These are phyloP conservation scores for Caenorhabditis sp. DNA, from an alignment of 2,888 invertebrate genomes.

Conservation along the genomic window DNA sequence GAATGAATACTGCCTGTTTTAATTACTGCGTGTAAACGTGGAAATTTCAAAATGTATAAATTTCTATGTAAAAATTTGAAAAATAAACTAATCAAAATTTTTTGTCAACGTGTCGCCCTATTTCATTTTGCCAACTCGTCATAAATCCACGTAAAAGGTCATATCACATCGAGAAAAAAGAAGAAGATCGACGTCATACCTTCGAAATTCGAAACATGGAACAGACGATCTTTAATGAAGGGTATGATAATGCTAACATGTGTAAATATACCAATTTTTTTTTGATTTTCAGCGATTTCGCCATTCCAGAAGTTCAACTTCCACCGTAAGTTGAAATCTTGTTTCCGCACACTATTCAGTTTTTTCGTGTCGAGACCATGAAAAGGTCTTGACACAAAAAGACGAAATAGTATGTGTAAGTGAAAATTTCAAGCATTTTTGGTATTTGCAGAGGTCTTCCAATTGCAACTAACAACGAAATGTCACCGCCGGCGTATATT, in stretches of 20 bases:
- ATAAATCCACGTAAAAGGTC: too few species aligned
- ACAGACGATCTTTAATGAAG: not conserved
- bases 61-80: not conserved
- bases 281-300: not conserved
- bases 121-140: not conserved
- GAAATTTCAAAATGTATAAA: not conserved
- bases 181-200: not conserved
- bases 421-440: too few species aligned
- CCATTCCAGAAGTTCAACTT: constrained; percentile 10
- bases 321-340: constrained; percentile 17
- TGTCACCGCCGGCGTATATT: constrained; percentile 27
- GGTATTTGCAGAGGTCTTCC: constrained; percentile 30
- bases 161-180: not conserved
- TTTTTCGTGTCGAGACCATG: too few species aligned
- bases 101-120: not conserved
- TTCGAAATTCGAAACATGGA: not conserved
- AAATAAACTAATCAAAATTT: not conserved
- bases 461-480: constrained; percentile 7
- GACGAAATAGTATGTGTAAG: too few species aligned
- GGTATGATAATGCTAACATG: not conserved
- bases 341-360: too few species aligned
- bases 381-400: too few species aligned
- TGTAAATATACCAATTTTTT: not conserved
- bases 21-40: too few species aligned
- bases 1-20: constrained; percentile 11